A percentile compares a stretch with the other conserved stretches of the same genome.
Evolutionary conservation across 2,113 vertebrate species (phyloP).

Genomic region (Cyprinus carpio): DNA sequence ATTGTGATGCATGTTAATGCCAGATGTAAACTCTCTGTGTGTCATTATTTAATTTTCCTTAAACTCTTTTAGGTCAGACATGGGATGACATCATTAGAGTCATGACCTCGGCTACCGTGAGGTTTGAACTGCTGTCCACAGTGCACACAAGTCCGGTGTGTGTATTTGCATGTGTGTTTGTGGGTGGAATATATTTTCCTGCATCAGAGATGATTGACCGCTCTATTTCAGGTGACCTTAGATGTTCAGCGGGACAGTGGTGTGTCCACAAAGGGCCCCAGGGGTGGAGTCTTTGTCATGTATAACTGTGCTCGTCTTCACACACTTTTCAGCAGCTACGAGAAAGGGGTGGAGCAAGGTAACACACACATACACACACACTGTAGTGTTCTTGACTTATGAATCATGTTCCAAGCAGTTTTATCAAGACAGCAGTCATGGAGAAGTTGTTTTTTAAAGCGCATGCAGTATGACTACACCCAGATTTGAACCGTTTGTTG

Average conservation of each 20-base stretch:
- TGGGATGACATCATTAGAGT: slow-evolving; percentile 87
- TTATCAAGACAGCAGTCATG: background rate
- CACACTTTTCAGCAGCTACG: slow-evolving; percentile 89
- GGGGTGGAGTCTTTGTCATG: slow-evolving; percentile 95
- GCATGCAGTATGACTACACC: background rate
- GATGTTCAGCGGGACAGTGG: slow-evolving; percentile 79
- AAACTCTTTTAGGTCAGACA: slow-evolving; percentile 75
- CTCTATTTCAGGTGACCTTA: slow-evolving; percentile 80
- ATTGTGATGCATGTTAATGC: background rate
- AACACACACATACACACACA: background rate
- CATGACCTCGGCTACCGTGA: slow-evolving; percentile 88
- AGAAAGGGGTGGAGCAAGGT: slow-evolving; percentile 82
- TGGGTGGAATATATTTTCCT: background rate
- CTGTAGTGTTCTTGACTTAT: background rate
- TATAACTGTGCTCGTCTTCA: slow-evolving; percentile 96
- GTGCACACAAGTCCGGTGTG: slow-evolving; percentile 88
- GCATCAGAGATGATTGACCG: slow-evolving; percentile 47
- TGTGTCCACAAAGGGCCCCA: slow-evolving; percentile 90
- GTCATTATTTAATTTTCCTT: too few species aligned
- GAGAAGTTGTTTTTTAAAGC: background rate
- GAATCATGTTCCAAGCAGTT: background rate
- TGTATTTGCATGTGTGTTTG: background rate
- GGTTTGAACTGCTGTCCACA: slow-evolving; percentile 94
- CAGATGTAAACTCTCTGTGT: background rate
- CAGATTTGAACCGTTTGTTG: background rate